Conservation (phyloP, 2,113 vertebrate genomes). For the Osmerus eperlanus region DNA sequence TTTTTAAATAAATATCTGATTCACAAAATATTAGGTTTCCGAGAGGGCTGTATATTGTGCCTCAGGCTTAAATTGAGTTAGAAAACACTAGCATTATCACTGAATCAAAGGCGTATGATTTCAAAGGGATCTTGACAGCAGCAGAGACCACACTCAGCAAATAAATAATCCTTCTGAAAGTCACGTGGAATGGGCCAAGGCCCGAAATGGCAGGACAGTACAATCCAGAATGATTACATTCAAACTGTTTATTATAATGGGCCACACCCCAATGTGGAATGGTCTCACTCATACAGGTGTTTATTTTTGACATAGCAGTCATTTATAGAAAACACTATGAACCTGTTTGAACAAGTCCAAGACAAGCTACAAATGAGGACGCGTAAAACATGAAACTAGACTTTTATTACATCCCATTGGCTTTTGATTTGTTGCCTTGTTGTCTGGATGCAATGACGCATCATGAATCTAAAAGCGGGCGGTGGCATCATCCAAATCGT, state of each 20-base stretch:
- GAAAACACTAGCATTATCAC: conserved; percentile 55
- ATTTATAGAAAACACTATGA: conserved; percentile 48
- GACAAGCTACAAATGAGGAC: not conserved
- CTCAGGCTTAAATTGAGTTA: conserved; percentile 45
- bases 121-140: conserved; percentile 56
- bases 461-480: conserved; percentile 45
- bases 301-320: conserved; percentile 51
- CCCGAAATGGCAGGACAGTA: no score
- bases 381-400: conserved; percentile 36
- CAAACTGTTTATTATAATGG: not conserved
- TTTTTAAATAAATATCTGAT: conserved; percentile 72
- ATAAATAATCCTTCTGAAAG: conserved; percentile 54
- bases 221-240: no score
- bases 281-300: conserved; percentile 52
- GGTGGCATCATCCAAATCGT: conserved; percentile 44
- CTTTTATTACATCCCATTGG: conserved; percentile 55
- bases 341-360: conserved; percentile 28
- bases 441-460: conserved; percentile 29
- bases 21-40: conserved; percentile 71
- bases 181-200: conserved; percentile 11
- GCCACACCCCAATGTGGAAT: conserved; percentile 20
- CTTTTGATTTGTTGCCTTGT: conserved; percentile 44
- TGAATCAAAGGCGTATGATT: conserved; percentile 51
- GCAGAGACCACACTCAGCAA: conserved; percentile 55
- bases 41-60: conserved; percentile 64